Evolutionary conservation across 2,888 invertebrate genomes (phyloP), one percentile per base, ranked within the genome.

Genomic region (Mayetiola destructor): DNA sequence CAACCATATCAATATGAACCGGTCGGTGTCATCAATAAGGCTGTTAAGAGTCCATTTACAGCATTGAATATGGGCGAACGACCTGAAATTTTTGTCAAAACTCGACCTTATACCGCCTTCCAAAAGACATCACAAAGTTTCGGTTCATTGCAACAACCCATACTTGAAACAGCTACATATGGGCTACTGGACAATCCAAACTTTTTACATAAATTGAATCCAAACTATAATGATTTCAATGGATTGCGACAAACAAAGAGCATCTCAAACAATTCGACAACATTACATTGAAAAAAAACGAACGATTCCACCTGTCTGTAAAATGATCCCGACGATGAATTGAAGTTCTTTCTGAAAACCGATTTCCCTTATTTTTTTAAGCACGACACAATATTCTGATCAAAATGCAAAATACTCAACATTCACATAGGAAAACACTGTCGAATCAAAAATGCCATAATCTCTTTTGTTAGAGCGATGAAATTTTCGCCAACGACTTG

Each of bases 51-150:
- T 63, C 69, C 72, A 1, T 72, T 72, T 29, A 68, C 67, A 0
- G 65, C 68, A 1, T 64, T 72, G 2, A 72, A 72, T 59, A 66
- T 67, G 37, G 70, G 69, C 10, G 71, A 71, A 61, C 60, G 67
- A 2, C 66, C 57, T 12, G 63, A 63, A 52, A 29, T 36, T n/a
- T 35, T 21, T 20, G 6, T 40, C 20, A 10, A 54, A 36, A 21
- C 35, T 2, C 48, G n/a, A 27, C 27, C 23, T 8, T 48, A 48
- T 27, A 27, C 48, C 2, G 48, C 48, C 12, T 48, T 48, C n/a
- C 48, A 48, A 27, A 48, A 48, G 27, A 48, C 48, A 48, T 27
- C 48, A 48, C 48, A 27, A 5, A 27, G 48, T n/a, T 48, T 27
- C 27, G 48, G 48, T 5, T 27, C 48, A 27, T 20, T 18, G 23